phyloP scores from a whole-genome alignment of 1,140 invertebrate genomes.

The Zophobas atratus region DNA sequence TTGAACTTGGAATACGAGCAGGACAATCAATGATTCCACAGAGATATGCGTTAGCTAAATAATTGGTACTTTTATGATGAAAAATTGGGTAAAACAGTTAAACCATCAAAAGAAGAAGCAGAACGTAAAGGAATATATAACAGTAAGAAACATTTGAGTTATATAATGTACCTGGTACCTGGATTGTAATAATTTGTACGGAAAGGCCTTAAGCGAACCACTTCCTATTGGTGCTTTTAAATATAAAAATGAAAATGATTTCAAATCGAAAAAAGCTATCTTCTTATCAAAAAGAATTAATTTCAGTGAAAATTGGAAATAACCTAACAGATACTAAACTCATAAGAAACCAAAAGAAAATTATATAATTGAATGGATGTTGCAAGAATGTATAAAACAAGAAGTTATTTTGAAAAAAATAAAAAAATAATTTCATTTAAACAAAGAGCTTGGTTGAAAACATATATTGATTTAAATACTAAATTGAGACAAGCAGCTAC shows the following conservation, averaged over 20 bases:
- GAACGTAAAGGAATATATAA: conserved; percentile 38
- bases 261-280: conserved; percentile 10
- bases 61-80: too few relatives aligned
- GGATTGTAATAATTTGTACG: conserved; percentile 8
- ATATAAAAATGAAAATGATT: conserved; percentile 43
- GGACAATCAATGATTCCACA: conserved; percentile 43
- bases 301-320: not conserved
- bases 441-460: conserved; percentile 69
- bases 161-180: conserved; percentile 29
- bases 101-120: too few relatives aligned
- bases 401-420: conserved; percentile 66
- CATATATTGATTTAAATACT: conserved; percentile 68
- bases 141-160: conserved; percentile 45
- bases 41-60: conserved; percentile 35
- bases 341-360: conserved; percentile 41
- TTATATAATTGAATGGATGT: conserved; percentile 70
- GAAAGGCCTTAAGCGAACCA: conserved; percentile 25
- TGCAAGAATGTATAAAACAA: conserved; percentile 68
- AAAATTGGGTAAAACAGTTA: too few relatives aligned
- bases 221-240: not conserved
- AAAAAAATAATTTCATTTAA: conserved; percentile 66
- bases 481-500: conserved; percentile 58
- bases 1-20: not conserved
- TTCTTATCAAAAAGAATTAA: conserved; percentile 4
- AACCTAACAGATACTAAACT: not conserved